phyloP scores from a whole-genome alignment of 2,797 vertebrate species.

The Carduelis carduelis region DNA sequence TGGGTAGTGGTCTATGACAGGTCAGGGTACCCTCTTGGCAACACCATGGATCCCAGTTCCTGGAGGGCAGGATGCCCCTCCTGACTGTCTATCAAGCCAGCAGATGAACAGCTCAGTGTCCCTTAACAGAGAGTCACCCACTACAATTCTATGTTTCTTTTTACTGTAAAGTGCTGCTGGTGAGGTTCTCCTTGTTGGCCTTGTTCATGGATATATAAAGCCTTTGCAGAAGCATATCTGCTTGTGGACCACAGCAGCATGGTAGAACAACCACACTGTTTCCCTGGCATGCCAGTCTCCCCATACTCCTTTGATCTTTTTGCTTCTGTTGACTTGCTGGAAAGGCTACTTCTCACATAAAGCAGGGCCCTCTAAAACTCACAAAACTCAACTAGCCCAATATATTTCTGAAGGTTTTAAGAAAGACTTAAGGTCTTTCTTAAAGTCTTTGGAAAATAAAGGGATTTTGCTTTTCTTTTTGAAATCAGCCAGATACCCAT shows the following conservation, averaged over 20 bases:
- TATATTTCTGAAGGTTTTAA: neutral
- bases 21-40: neutral
- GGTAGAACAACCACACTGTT: fast-evolving
- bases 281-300: fast-evolving
- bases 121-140: neutral
- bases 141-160: neutral
- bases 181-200: neutral
- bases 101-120: neutral
- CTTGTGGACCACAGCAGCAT: neutral
- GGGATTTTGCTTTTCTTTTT: neutral
- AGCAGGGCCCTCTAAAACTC: neutral
- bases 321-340: neutral
- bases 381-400: neutral
- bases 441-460: neutral
- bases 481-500: neutral
- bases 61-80: neutral
- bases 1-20: too few species aligned
- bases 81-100: neutral
- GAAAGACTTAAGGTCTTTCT: neutral
- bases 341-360: neutral
- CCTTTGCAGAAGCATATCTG: neutral
- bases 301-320: neutral
- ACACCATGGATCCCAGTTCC: neutral
- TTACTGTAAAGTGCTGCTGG: neutral
- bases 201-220: neutral